A percentile compares a stretch with the other conserved stretches of the same genome.
Conservation (phyloP, 2,113 vertebrate genomes). For the Cryptotis parvus region DNA sequence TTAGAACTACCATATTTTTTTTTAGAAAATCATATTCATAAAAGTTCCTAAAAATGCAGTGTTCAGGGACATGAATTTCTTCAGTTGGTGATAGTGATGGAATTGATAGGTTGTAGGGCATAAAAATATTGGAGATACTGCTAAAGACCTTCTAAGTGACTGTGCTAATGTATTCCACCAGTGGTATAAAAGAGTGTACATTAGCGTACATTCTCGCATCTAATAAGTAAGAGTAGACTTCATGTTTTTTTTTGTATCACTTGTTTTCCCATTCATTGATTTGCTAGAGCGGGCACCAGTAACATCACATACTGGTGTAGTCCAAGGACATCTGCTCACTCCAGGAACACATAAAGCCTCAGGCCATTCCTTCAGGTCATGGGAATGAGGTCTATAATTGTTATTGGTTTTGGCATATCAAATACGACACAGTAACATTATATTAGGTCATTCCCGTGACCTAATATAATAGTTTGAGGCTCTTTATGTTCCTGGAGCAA, state of each 20-base stretch:
- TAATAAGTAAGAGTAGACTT: neutral
- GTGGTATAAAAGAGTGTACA: neutral
- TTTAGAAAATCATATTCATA: neutral
- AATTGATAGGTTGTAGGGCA: neutral
- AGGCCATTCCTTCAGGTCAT: no score
- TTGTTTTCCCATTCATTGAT: no score
- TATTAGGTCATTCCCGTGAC: no score
- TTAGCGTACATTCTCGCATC: neutral
- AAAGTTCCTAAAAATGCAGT: neutral
- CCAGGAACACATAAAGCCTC: no score
- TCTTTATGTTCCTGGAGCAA: no score
- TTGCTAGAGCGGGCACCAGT: no score
- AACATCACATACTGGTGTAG: no score
- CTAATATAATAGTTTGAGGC: no score
- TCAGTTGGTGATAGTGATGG: neutral
- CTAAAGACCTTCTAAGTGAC: neutral
- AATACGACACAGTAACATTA: no score
- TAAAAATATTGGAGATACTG: neutral
- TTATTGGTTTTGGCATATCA: no score
- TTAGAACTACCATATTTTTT: slow-evolving; percentile 1
- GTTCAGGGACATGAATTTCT: neutral
- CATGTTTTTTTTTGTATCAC: neutral
- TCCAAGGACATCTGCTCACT: no score
- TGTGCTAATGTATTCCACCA: neutral
- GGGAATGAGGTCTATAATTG: no score